phyloP scores from a whole-genome alignment of 2,113 vertebrate genomes.

The Lepus timidus region DNA sequence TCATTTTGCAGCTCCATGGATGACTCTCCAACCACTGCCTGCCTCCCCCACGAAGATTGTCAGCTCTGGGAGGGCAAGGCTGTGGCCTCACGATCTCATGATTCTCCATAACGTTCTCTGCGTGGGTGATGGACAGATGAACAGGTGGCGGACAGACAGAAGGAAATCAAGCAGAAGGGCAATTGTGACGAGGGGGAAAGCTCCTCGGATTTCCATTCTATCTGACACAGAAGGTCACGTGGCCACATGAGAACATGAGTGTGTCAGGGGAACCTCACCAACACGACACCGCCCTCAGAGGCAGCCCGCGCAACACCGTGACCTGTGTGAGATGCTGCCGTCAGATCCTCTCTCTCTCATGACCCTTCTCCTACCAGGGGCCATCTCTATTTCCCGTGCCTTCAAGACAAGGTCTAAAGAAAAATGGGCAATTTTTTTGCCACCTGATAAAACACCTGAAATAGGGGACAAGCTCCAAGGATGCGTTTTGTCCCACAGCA shows the following conservation, averaged over 20 bases:
- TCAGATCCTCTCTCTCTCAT: not conserved
- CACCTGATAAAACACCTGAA: constrained; percentile 54
- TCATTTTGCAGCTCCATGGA: rapidly evolving
- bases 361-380: not conserved
- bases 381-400: not conserved
- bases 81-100: not conserved
- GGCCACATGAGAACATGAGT: not conserved
- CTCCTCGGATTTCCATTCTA: not conserved
- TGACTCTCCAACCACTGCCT: not conserved
- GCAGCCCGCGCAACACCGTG: too few relatives aligned
- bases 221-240: not conserved
- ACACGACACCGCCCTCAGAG: not conserved
- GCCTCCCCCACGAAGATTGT: not conserved
- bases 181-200: not conserved
- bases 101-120: not conserved
- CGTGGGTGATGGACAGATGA: rapidly evolving
- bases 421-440: not conserved
- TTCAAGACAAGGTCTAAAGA: not conserved
- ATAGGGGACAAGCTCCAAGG: not conserved
- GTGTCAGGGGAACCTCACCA: not conserved
- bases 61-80: not conserved
- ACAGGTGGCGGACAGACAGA: not conserved
- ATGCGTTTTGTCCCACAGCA: not conserved
- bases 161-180: not conserved
- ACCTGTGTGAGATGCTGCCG: not conserved